Percentiles rank a stretch among this genome's conserved stretches.
phyloP scores from a whole-genome alignment of 2,888 invertebrate species.

The Hofmannophila pseudospretella region DNA sequence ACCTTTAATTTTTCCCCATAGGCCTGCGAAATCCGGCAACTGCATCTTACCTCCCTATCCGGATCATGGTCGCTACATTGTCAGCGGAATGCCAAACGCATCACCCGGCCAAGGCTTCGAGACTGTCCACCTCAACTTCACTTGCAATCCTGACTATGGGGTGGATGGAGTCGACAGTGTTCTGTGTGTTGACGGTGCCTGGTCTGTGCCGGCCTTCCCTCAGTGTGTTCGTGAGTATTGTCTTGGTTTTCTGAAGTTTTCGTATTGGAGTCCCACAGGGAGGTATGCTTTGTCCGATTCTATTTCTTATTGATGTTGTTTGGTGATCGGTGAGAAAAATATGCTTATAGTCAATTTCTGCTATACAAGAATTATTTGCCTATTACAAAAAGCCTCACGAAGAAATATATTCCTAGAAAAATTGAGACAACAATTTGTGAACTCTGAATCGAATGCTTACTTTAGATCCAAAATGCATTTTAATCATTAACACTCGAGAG shows the following conservation, averaged over 20 bases:
- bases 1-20: background rate
- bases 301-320: background rate
- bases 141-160: conserved; percentile 41
- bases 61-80: conserved; percentile 35
- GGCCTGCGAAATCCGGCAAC: conserved; percentile 18
- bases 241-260: background rate
- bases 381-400: too few species aligned
- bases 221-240: conserved; percentile 36
- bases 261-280: background rate
- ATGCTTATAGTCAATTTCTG: too few species aligned
- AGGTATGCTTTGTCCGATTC: background rate
- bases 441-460: too few species aligned
- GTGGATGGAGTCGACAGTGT: conserved; percentile 20
- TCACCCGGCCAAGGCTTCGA: conserved; percentile 34
- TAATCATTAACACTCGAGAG: too few species aligned
- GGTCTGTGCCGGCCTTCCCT: conserved; percentile 23
- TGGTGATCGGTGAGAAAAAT: too few species aligned
- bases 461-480: too few species aligned
- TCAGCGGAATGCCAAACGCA: conserved; percentile 28
- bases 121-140: conserved; percentile 32
- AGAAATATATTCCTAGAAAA: too few species aligned
- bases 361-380: too few species aligned
- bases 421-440: too few species aligned
- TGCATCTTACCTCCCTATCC: conserved; percentile 46
- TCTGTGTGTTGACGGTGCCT: conserved; percentile 39